Evolutionary conservation across 2,113 vertebrate species (phyloP).

Genomic region (Calyptomena viridis): DNA sequence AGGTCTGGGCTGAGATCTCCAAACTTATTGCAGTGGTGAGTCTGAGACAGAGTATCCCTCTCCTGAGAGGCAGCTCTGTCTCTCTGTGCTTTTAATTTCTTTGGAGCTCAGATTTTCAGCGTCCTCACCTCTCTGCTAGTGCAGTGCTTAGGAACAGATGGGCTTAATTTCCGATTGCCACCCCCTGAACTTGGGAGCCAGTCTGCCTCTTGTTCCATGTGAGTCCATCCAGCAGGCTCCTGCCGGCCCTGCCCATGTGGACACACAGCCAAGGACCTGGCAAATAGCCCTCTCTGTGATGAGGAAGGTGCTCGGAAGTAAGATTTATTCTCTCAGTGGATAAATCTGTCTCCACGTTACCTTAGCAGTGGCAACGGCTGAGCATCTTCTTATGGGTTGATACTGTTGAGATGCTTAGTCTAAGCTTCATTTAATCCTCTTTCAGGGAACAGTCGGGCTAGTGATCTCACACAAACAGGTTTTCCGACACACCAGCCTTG

Average conservation of each 20-base stretch:
- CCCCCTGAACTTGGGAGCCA: constrained; percentile 14
- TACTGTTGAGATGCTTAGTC: constrained; percentile 41
- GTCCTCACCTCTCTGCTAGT: neutral
- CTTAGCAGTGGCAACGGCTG: neutral
- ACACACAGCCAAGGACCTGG: rapidly evolving
- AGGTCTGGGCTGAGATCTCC: neutral
- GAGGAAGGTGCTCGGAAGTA: neutral
- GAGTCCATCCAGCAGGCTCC: neutral
- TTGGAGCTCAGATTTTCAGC: neutral
- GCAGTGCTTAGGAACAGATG: constrained; percentile 10
- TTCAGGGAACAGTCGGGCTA: neutral
- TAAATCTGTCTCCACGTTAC: neutral
- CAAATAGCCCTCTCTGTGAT: neutral
- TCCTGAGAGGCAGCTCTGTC: neutral
- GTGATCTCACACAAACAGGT: neutral
- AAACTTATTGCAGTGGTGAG: neutral
- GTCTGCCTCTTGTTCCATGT: neutral
- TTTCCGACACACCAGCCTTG: neutral
- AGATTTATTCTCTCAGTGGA: neutral
- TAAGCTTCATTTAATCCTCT: constrained; percentile 62
- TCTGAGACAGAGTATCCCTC: neutral
- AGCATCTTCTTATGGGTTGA: neutral
- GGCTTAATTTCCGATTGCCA: constrained; percentile 28
- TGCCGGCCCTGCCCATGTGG: neutral
- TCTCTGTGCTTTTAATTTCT: neutral